Base-by-base conservation (phyloP, 1,140 invertebrate genomes). In the Sarcophaga bullata region DNA sequence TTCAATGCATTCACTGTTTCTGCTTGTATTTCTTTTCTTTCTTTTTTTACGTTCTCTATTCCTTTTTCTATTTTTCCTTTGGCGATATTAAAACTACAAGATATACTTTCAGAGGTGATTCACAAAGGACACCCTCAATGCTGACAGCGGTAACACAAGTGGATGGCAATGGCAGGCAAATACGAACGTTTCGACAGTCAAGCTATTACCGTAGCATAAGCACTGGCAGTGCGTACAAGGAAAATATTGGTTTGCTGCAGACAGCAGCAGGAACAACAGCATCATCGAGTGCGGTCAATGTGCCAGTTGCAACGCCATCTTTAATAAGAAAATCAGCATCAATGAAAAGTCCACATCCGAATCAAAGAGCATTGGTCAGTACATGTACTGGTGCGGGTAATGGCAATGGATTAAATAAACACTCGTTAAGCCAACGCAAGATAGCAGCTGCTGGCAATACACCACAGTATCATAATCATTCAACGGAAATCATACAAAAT, bases 111-210 rank as follows among this genome's bases (percentile, higher is more conserved):
- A 90, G 88, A 86, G 88, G 86, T 48, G 87, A 89, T 80, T 89
- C 88, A 6, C 88, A 90, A 81, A 86, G 88, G 73, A 90, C 87
- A 13, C 88, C 86, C 10, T 90, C 88, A 10, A 87, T 90, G 86
- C 62, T 88, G 68, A 90, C 88, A 13, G 88, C 87, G 9, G 86
- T 89, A n/a, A 90, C 88, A 11, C 88, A 90, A 80, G 84, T 90
- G 78, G 88, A 90, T 73, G 47, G 80, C 13, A 84, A 84, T 72
- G 86, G 86, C 1, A 84, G 87, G 49, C 85, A 83, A 68, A 84
- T 84, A 6, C 78, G 88, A n/a, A 86, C 86, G 17, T 88, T 86
- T 47, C 87, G 88, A 19, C 88, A 89, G 83, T 84, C 88, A 68
- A 90, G 88, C 75, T 90, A 90, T 58, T 90, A 89, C 75, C 88